These are phyloP conservation scores for Dexiosoma caninum DNA, from an alignment of 2,888 invertebrate genomes.

Conservation along the genomic window DNA sequence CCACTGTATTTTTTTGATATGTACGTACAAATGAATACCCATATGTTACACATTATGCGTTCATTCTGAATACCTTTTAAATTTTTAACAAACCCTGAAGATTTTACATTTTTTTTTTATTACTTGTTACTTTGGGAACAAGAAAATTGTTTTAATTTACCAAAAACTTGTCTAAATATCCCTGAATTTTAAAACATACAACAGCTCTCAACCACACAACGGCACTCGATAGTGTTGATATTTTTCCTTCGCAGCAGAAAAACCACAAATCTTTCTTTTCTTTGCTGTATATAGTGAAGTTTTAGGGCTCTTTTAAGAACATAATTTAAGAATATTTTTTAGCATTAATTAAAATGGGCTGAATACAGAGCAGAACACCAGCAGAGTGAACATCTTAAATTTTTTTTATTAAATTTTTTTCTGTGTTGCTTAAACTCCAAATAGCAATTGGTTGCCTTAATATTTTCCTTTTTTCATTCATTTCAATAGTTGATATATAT, in stretches of 20 bases:
- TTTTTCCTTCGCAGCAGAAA: no score
- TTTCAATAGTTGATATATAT: conserved; percentile 9
- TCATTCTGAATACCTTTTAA: no score
- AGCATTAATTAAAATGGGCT: conserved; percentile 48
- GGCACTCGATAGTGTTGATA: background rate
- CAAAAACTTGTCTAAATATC: conserved; percentile 37
- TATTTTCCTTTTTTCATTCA: background rate
- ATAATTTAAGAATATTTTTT: conserved; percentile 42
- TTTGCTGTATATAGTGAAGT: background rate
- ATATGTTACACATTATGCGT: no score
- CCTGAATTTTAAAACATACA: background rate
- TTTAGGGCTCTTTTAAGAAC: conserved; percentile 21
- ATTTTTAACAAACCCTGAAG: conserved; percentile 2
- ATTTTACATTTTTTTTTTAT: conserved; percentile 3
- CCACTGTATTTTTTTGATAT: no score
- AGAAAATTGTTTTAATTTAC: conserved; percentile 50
- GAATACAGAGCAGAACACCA: background rate
- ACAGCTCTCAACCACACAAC: background rate
- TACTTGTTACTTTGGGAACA: background rate
- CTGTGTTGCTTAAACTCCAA: background rate
- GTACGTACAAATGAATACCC: no score
- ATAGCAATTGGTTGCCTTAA: background rate
- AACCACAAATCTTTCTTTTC: no score
- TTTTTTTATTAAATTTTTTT: conserved; percentile 22
- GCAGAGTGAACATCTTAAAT: background rate